Conservation (phyloP, 2,797 vertebrate genomes). For the Benthosema pterotum region DNA sequence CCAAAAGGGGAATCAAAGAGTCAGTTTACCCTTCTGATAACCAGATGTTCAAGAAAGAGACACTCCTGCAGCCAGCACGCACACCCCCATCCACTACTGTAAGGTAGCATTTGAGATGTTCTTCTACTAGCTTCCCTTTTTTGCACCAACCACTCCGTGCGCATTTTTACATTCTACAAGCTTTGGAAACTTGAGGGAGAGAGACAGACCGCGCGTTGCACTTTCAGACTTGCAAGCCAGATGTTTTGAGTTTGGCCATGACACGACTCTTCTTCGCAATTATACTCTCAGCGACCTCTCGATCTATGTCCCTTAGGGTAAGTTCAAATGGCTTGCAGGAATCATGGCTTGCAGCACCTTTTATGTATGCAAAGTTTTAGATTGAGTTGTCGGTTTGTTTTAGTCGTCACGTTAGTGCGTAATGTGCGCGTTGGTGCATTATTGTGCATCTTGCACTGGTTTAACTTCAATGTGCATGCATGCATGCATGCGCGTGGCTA, state of each 20-base stretch:
- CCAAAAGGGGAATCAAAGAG: too few species aligned
- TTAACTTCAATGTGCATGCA: not conserved
- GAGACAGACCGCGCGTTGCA: not conserved
- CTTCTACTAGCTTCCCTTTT: too few species aligned
- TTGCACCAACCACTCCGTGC: too few species aligned
- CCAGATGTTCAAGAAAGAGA: too few species aligned
- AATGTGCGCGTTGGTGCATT: not conserved
- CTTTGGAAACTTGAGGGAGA: not conserved
- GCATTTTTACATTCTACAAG: too few species aligned
- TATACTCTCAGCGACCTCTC: not conserved
- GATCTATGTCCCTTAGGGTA: constrained; percentile 45
- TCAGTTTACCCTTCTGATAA: too few species aligned
- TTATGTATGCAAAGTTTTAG: not conserved
- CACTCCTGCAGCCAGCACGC: too few species aligned
- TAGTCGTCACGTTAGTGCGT: not conserved
- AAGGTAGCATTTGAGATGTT: too few species aligned
- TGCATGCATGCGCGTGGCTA: not conserved
- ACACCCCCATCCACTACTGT: too few species aligned
- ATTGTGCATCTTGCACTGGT: not conserved
- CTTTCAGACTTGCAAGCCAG: constrained; percentile 43
- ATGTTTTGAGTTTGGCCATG: constrained; percentile 58
- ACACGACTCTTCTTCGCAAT: constrained; percentile 12
- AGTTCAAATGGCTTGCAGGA: constrained; percentile 47
- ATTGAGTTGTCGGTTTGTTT: rapidly evolving
- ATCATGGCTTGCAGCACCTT: not conserved